These are phyloP conservation scores for Trichogramma evanescens DNA, from an alignment of 2,888 invertebrate species.

Conservation along the genomic window DNA sequence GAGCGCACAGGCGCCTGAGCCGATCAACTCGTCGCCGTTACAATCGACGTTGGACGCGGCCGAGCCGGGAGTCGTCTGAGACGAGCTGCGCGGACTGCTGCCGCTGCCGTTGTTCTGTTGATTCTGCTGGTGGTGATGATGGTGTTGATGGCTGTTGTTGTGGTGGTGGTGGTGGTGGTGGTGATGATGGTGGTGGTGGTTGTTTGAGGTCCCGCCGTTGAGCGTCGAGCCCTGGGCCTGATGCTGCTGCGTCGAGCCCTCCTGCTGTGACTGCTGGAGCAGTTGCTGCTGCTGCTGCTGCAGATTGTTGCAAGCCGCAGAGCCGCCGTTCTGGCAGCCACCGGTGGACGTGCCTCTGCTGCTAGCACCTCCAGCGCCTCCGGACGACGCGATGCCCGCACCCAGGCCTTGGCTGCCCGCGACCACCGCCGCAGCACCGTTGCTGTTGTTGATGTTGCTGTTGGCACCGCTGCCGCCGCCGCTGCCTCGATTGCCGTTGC, in stretches of 20 bases:
- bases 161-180: too few species aligned
- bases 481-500: constrained; percentile 51
- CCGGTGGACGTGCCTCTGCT: constrained; percentile 31
- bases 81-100: not conserved
- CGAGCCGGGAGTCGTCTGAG: too few species aligned
- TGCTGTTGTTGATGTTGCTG: too few species aligned
- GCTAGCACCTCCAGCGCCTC: constrained; percentile 23
- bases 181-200: constrained; percentile 21
- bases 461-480: constrained; percentile 35
- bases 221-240: not conserved
- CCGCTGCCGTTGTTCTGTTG: not conserved
- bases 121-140: not conserved
- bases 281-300: not conserved
- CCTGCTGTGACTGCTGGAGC: not conserved
- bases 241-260: constrained; percentile 21
- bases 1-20: too few species aligned
- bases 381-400: too few species aligned
- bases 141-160: not conserved
- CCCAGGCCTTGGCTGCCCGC: constrained; percentile 24
- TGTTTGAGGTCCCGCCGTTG: constrained; percentile 26
- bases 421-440: too few species aligned
- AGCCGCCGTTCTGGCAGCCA: constrained; percentile 19
- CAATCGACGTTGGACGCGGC: too few species aligned
- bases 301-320: not conserved
- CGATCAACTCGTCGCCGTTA: too few species aligned